phyloP scores from a whole-genome alignment of 2,797 vertebrate genomes.

The Myotis daubentonii region DNA sequence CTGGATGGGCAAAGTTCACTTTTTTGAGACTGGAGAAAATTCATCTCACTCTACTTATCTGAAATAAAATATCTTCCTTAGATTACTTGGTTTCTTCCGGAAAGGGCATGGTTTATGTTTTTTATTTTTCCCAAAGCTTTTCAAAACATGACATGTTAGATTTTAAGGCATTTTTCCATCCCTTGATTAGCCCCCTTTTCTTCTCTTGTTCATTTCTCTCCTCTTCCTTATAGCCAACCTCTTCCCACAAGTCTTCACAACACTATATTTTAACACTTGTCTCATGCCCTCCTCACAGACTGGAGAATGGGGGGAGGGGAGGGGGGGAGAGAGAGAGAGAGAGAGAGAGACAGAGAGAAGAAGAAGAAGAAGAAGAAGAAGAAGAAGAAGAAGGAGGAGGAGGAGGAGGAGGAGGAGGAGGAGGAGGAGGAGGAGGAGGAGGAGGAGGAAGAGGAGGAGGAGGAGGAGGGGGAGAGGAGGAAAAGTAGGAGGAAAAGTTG shows the following conservation, averaged over 20 bases:
- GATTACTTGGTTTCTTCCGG: neutral
- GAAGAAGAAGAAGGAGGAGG: too few relatives aligned
- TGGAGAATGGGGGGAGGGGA: neutral
- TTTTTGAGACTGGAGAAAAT: neutral
- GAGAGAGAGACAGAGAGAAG: too few relatives aligned
- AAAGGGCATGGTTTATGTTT: neutral
- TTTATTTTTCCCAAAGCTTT: neutral
- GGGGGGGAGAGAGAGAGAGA: too few relatives aligned
- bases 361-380: too few relatives aligned
- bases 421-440: too few relatives aligned
- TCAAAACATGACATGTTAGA: neutral
- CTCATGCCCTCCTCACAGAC: neutral
- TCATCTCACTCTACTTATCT: neutral
- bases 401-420: too few relatives aligned
- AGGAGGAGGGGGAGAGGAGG: too few relatives aligned
- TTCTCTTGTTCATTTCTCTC: neutral
- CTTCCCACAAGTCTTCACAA: neutral
- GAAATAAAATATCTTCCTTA: conserved; percentile 11
- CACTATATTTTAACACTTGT: neutral
- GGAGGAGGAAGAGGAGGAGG: too few relatives aligned
- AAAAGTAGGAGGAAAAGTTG: too few relatives aligned
- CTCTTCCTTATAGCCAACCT: neutral
- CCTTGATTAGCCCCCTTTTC: neutral
- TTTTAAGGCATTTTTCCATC: neutral
- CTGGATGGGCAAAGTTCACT: neutral